Percentiles rank a stretch among this genome's conserved stretches.
Conservation (phyloP, 2,113 vertebrate genomes). For the Albula glossodonta region DNA sequence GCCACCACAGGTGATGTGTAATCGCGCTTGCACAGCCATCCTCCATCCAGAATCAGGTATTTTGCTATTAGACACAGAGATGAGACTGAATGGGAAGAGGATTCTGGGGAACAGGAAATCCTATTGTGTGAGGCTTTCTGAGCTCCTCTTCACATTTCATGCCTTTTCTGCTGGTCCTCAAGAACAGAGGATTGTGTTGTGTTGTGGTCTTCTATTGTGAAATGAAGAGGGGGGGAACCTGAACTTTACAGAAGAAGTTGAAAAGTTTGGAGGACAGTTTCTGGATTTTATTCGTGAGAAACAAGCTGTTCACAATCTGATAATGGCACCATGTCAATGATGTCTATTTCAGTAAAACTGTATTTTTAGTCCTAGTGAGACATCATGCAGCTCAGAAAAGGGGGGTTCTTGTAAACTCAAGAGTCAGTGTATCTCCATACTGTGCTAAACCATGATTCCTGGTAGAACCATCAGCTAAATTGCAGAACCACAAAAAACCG, state of each 20-base stretch:
- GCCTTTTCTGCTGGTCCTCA: constrained; percentile 59
- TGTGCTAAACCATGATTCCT: constrained; percentile 35
- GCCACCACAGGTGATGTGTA: constrained; percentile 64
- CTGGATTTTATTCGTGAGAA: constrained; percentile 77
- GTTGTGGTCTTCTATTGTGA: constrained; percentile 52
- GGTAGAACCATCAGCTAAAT: neutral
- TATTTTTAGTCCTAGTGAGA: constrained; percentile 67
- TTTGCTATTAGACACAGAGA: constrained; percentile 75
- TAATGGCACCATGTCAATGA: constrained; percentile 87
- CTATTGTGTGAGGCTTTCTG: constrained; percentile 56
- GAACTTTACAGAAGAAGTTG: constrained; percentile 71
- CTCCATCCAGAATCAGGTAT: constrained; percentile 67
- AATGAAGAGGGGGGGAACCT: constrained; percentile 56
- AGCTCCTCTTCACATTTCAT: constrained; percentile 48
- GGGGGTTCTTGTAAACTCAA: constrained; percentile 28
- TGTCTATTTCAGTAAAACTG: constrained; percentile 87
- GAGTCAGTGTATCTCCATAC: constrained; percentile 65
- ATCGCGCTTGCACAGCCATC: constrained; percentile 63
- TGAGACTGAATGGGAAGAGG: constrained; percentile 51
- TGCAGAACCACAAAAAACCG: neutral
- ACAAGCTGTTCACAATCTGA: constrained; percentile 91
- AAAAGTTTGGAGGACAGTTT: constrained; percentile 78
- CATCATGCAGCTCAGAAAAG: constrained; percentile 23
- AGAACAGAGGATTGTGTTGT: constrained; percentile 62
- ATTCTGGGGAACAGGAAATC: constrained; percentile 57